Evolutionary conservation across 64 coral and sea anemone species (phyloP).

Genomic region (Acropora tenuis): DNA sequence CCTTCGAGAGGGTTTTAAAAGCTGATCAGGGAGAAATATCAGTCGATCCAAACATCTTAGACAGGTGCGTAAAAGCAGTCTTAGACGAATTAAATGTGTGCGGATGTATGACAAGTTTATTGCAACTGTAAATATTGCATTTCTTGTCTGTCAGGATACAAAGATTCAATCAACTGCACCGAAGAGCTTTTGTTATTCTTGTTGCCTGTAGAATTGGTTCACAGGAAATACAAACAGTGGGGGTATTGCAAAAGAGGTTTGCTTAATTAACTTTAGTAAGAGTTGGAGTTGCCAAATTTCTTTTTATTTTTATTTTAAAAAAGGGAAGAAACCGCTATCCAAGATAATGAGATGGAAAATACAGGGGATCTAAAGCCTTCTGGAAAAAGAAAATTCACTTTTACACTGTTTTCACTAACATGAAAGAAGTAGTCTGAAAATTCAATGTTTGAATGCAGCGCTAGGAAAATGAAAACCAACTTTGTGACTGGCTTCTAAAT

Average conservation of each 20-base stretch:
- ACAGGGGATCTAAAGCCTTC: no score
- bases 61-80: conserved; percentile 34
- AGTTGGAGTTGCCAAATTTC: no score
- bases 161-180: conserved; percentile 87
- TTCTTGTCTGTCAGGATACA: conserved; percentile 43
- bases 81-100: background rate
- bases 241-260: conserved; percentile 84
- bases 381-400: no score
- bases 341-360: no score
- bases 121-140: background rate
- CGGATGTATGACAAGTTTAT: background rate
- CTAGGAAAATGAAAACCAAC: no score
- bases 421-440: no score
- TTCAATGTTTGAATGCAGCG: no score
- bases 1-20: conserved; percentile 28
- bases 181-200: conserved; percentile 77
- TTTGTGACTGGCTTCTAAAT: no score
- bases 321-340: no score
- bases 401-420: no score
- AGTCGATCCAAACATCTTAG: conserved; percentile 61
- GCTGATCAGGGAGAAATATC: conserved; percentile 19
- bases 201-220: conserved; percentile 48
- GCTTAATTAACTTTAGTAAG: background rate
- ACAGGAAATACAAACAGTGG: conserved; percentile 44
- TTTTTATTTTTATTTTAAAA: no score